These are phyloP conservation scores for Drosophila bocki DNA, from an alignment of 1,140 invertebrate species.

Conservation along the genomic window DNA sequence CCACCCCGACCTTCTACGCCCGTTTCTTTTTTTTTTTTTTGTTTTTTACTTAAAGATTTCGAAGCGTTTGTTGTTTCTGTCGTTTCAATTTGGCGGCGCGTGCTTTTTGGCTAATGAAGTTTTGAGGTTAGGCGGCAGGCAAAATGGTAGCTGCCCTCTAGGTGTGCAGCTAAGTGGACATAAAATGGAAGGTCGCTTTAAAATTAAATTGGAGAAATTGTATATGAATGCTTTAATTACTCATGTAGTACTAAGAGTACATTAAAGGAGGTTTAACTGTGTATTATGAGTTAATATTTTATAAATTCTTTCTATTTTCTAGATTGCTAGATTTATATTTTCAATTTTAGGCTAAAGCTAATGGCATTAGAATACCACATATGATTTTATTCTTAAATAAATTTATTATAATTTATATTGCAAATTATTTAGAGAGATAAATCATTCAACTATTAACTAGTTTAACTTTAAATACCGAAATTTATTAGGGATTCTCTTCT, in stretches of 20 bases:
- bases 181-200: constrained; percentile 17
- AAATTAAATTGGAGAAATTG: neutral
- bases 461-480: too few species aligned
- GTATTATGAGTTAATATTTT: neutral
- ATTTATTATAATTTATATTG: too few species aligned
- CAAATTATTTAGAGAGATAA: too few species aligned
- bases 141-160: constrained; percentile 38
- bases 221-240: neutral
- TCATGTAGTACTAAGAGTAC: too few species aligned
- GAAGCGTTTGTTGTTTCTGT: constrained; percentile 55
- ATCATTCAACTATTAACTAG: too few species aligned
- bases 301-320: too few species aligned
- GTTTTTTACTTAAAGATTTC: constrained; percentile 31
- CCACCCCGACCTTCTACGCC: constrained; percentile 20
- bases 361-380: too few species aligned
- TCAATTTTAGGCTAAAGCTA: too few species aligned
- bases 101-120: constrained; percentile 82
- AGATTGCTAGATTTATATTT: too few species aligned
- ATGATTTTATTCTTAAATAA: too few species aligned
- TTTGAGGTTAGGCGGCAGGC: constrained; percentile 64
- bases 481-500: too few species aligned
- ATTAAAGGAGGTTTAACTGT: neutral
- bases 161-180: constrained; percentile 51
- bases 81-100: constrained; percentile 62
- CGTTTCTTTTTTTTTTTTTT: neutral